These are phyloP conservation scores for Hydrolagus affinis DNA, from an alignment of 2,113 vertebrate genomes.

Conservation along the genomic window DNA sequence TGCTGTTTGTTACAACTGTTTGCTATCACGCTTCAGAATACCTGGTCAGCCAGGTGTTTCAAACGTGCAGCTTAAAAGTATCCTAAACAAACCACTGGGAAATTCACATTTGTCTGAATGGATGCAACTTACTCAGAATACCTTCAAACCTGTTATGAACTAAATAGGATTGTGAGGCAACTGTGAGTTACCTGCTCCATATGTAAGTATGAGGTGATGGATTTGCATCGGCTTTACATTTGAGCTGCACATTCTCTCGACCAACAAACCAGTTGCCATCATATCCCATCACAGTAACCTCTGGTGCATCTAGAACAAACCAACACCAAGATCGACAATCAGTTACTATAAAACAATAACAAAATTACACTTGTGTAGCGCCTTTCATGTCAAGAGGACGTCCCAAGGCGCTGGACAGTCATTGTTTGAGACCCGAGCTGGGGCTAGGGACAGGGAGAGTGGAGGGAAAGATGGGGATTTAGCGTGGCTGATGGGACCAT, in stretches of 20 bases:
- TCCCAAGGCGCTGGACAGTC: no score
- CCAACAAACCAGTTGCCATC: slow-evolving; percentile 83
- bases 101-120: no score
- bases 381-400: no score
- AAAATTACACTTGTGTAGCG: no score
- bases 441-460: no score
- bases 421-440: no score
- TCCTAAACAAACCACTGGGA: background rate
- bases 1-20: background rate
- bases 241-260: slow-evolving; percentile 75
- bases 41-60: background rate
- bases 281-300: slow-evolving; percentile 68
- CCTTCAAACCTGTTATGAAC: background rate
- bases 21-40: background rate
- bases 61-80: background rate
- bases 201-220: slow-evolving; percentile 69
- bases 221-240: slow-evolving; percentile 83
- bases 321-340: background rate
- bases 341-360: no score
- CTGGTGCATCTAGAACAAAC: slow-evolving; percentile 67
- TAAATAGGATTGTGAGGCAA: background rate
- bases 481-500: no score
- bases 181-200: slow-evolving; percentile 65
- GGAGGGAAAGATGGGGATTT: no score
- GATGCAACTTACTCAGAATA: background rate